Conservation (phyloP, 2,797 vertebrate species). For the Acipenser oxyrinchus region DNA sequence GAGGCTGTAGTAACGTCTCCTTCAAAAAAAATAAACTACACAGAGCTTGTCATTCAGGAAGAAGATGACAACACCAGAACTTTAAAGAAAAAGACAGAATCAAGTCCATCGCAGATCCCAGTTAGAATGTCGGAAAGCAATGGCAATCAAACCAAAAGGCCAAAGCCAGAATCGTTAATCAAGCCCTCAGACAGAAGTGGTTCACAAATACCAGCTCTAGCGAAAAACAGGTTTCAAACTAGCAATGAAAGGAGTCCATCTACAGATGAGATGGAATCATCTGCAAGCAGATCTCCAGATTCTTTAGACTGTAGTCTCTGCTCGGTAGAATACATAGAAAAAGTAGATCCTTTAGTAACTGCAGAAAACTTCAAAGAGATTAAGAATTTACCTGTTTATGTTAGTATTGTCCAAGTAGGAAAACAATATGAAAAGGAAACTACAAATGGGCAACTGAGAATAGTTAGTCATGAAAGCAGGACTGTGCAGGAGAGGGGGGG, state of each 20-base stretch:
- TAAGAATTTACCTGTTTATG: conserved; percentile 93
- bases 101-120: conserved; percentile 74
- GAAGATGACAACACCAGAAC: conserved; percentile 59
- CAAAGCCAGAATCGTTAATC: conserved; percentile 68
- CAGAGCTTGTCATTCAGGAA: conserved; percentile 82
- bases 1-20: conserved; percentile 72
- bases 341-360: conserved; percentile 64
- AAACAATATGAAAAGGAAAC: conserved; percentile 93
- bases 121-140: conserved; percentile 69
- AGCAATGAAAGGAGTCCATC: conserved; percentile 64
- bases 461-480: conserved; percentile 89
- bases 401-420: conserved; percentile 90
- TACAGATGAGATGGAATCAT: conserved; percentile 62
- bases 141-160: conserved; percentile 55
- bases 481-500: conserved; percentile 87
- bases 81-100: conserved; percentile 80
- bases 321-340: conserved; percentile 71
- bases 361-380: conserved; percentile 83
- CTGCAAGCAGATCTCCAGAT: conserved; percentile 77
- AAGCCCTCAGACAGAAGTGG: conserved; percentile 59
- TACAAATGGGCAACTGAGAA: conserved; percentile 72
- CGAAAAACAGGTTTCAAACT: conserved; percentile 51
- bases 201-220: conserved; percentile 51
- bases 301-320: conserved; percentile 71
- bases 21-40: conserved; percentile 88